phyloP scores from a whole-genome alignment of 2,113 vertebrate genomes.

The Sterna hirundo region DNA sequence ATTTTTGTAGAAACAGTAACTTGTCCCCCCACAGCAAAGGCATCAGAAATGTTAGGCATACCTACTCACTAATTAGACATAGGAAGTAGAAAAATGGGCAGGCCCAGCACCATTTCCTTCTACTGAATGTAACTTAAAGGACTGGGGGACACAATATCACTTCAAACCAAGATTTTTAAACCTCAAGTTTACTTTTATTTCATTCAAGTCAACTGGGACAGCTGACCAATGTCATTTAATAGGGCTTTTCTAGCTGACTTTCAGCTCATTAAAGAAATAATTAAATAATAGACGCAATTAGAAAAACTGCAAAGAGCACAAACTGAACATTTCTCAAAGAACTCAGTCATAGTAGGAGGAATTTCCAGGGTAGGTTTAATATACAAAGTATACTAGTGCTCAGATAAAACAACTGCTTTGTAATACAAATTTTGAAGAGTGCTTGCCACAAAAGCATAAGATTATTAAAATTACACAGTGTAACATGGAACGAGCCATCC shows the following conservation, averaged over 20 bases:
- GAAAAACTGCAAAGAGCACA: background rate
- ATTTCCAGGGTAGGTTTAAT: background rate
- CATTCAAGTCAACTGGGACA: background rate
- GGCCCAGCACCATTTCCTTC: background rate
- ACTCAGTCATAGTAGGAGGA: background rate
- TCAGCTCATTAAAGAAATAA: background rate
- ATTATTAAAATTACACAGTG: background rate
- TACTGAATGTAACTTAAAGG: background rate
- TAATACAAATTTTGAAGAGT: background rate
- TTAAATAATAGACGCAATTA: background rate
- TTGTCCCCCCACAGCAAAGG: background rate
- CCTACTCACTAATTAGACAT: background rate
- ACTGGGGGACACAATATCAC: background rate
- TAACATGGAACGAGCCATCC: fast-evolving
- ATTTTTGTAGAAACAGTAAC: background rate
- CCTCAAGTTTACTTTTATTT: background rate
- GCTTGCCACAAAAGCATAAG: background rate
- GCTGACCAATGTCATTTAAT: background rate
- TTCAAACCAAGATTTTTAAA: background rate
- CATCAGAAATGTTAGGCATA: background rate
- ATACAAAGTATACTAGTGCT: background rate
- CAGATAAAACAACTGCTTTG: background rate
- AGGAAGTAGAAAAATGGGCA: background rate
- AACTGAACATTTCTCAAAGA: background rate
- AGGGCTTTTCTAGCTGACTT: background rate